Conservation (phyloP, 2,797 vertebrate species). For the Octomys mimax region DNA sequence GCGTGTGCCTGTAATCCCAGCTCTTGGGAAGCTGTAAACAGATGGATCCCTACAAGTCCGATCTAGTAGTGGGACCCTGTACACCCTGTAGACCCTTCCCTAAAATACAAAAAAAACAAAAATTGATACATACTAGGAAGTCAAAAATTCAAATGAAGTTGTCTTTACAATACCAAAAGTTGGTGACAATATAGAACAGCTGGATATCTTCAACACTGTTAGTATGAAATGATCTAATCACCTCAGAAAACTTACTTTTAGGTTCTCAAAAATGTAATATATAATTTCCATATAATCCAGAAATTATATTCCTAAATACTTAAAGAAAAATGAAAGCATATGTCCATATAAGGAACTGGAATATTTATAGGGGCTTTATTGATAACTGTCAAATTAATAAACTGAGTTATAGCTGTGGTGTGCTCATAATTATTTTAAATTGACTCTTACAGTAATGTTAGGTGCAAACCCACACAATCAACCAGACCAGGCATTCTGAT, state of each 20-base stretch:
- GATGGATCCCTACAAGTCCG: too few species aligned
- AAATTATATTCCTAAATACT: background rate
- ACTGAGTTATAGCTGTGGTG: background rate
- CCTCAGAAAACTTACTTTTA: background rate
- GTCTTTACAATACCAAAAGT: background rate
- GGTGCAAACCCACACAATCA: too few species aligned
- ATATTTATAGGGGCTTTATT: background rate
- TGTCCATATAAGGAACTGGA: background rate
- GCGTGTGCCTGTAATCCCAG: too few species aligned
- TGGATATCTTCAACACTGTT: background rate
- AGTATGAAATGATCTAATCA: background rate
- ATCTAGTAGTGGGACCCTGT: too few species aligned
- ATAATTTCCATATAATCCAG: background rate
- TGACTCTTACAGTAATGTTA: background rate
- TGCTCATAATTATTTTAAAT: background rate
- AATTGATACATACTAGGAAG: background rate
- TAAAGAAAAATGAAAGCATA: background rate
- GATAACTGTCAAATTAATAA: constrained; percentile 11
- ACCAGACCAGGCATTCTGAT: too few species aligned
- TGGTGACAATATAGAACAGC: background rate
- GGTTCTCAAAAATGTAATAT: background rate
- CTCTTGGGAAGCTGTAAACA: too few species aligned
- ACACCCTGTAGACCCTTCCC: too few species aligned
- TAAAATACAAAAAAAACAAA: too few species aligned
- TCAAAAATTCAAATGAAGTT: background rate